phyloP scores from a whole-genome alignment of 2,797 vertebrate species.

The Crenichthys baileyi region DNA sequence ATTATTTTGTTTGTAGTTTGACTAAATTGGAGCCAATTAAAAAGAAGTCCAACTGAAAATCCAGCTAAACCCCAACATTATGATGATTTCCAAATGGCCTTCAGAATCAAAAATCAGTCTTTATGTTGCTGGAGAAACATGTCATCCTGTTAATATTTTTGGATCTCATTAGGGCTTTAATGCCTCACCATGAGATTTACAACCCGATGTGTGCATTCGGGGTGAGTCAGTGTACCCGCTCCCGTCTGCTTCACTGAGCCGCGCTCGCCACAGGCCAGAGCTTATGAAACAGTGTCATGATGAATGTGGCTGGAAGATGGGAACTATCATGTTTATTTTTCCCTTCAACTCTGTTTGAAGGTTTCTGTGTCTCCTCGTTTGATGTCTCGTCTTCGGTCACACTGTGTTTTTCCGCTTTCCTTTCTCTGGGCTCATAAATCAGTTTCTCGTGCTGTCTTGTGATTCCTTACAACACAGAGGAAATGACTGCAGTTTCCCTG shows the following conservation, averaged over 20 bases:
- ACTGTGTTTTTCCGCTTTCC: not conserved
- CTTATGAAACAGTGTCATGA: slow-evolving; percentile 67
- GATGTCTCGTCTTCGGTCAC: slow-evolving; percentile 11
- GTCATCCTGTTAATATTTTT: slow-evolving; percentile 55
- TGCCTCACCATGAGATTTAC: slow-evolving; percentile 37
- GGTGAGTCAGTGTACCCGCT: slow-evolving; percentile 55
- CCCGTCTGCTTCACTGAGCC: slow-evolving; percentile 59
- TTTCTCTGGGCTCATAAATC: slow-evolving; percentile 26
- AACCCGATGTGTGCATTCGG: slow-evolving; percentile 24
- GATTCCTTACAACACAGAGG: slow-evolving; percentile 22
- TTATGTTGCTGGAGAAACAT: slow-evolving; percentile 49
- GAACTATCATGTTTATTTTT: slow-evolving; percentile 36
- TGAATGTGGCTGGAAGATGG: slow-evolving; percentile 61
- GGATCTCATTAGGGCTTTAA: slow-evolving; percentile 62
- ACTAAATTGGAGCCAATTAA: not conserved
- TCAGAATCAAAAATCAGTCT: slow-evolving; percentile 4
- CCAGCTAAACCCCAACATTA: not conserved
- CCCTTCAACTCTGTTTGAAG: slow-evolving; percentile 10
- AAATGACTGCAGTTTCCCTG: slow-evolving; percentile 8
- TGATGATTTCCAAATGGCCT: slow-evolving; percentile 14
- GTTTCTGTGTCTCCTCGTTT: slow-evolving; percentile 11
- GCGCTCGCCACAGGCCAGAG: slow-evolving; percentile 57
- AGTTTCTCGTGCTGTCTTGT: slow-evolving; percentile 38
- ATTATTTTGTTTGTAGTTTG: not conserved
- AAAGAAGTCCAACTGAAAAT: not conserved